Base-by-base conservation (phyloP, 2,888 invertebrate genomes). In the Diploptera punctata region DNA sequence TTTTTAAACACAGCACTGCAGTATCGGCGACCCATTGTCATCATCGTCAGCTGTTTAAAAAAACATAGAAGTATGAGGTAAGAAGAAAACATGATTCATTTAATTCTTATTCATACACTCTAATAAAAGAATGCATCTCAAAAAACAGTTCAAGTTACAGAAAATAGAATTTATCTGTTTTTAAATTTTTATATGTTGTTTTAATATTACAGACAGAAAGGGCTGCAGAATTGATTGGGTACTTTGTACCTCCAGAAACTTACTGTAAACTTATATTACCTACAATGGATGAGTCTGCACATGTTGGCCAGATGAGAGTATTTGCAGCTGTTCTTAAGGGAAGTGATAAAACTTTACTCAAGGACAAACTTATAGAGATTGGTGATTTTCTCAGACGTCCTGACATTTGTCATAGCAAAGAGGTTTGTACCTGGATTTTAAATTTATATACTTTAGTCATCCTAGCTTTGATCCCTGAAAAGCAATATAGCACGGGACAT, bases 171-270 rank as follows among this genome's bases (percentile, higher is more conserved):
- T n/a, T n/a, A n/a, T n/a, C n/a, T n/a, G n/a, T n/a, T n/a, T n/a
- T n/a, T n/a, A n/a, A n/a, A n/a, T n/a, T n/a, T n/a, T n/a, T n/a
- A n/a, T n/a, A n/a, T n/a, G n/a, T n/a, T n/a, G n/a, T n/a, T n/a
- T n/a, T n/a, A n/a, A n/a, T 73, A 74, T 80, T 79, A 19, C 77
- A 91, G 91, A 84, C 90, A 47, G 86, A 90, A 79, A 86, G 87
- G 62, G 88, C 92, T 1, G 89, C 92, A 0, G 89, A 91, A 80
- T 83, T 93, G 67, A 86, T 94, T 76, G 94, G 93, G 13, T 89
- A 90, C 79, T 95, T 95, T 83, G 90, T 94, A 60, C 84, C 85
- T 0, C 89, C 90, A 0, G 84, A 87, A 21, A 87, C 89, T 0
- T 93, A 91, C 88, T 89, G 88, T 82, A 87, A 89, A 52, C 82